Evolutionary conservation across 2,888 invertebrate genomes (phyloP), one percentile per base, ranked within the genome.

Genomic region (Spisula subtruncata): DNA sequence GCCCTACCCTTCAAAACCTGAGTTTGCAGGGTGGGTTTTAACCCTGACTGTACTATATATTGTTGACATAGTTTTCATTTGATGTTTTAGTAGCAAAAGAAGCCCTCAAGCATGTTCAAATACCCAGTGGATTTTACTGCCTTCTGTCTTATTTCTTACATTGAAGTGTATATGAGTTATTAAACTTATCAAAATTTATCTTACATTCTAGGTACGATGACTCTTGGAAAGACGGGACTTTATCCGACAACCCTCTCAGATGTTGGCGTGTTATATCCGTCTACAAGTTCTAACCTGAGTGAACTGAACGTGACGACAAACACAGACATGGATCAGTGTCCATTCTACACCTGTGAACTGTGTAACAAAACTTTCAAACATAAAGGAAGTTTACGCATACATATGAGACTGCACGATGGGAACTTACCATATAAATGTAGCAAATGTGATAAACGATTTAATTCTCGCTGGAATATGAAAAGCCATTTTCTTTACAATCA

Each of bases 391-490:
- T 32, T 85, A 41, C 51, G 12, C 1, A 54, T 80, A 16, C 85
- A 85, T 41, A 56, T 29, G 51, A 51, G 85, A 48, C 41, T 85
- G 35, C 85, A 85, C 56, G 41, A 32, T 0, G 85, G 85, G 29
- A 85, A 85, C 20, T 25, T 85, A n/a, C 85, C 85, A 0, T 85
- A 80, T 25, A 54, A 85, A 35, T 85, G 85, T 85, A 29, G 32
- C 10, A n/a, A 79, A 16, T 87, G 87, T 82, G 71, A 71, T 25
- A 82, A 75, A 71, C 60, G 87, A 12, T 87, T 87, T 46, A 87
- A 87, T 54, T 81, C 82, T n/a, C 66, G 82, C 10, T 87, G 87
- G 87, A 87, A 87, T 41, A 20, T 87, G 66, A 87, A 87, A 35
- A 46, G 82, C 51, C 87, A 87, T 25, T 46, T 25, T 29, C 25